Base-by-base conservation (phyloP, 2,888 invertebrate species). In the Petrolisthes manimaculis region DNA sequence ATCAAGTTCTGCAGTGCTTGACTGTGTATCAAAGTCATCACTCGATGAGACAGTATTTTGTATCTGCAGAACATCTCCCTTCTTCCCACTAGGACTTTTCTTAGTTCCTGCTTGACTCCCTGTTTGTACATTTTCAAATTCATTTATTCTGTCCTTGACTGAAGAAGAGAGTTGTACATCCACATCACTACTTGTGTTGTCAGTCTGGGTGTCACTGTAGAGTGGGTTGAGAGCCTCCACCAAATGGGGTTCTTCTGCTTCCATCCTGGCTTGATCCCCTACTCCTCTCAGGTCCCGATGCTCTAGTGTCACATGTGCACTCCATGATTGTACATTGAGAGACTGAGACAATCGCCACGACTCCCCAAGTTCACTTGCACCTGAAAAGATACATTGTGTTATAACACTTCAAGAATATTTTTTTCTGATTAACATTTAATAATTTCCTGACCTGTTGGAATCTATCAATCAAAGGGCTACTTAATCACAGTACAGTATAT, bases 121-220 rank as follows among this genome's bases (percentile, higher is more conserved):
- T 21, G 81, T 85, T 85, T 89, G 89, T 69, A 89, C 89, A 84
- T 78, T 91, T 93, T 97, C 96, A 91, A 96, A 94, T 92, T 96
- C 96, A 92, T 94, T 95, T 74, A 96, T 95, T 92, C 96, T 95
- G 92, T 95, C 95, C 92, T 95, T 95, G 86, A 96, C 96, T 53
- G 95, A 95, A 53, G 94, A 94, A 53, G 90, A 83, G n/a, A 91
- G 67, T 55, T 86, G 89, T 9, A 89, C 86, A 14, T 81, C 84
- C 9, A 86, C 87, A 51, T 84, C 88, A 61, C 81, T 85, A 5
- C 75, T 56, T 8, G 85, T 85, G 74, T 75, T 69, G 9, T 78
- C 83, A 55, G 81, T 6, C 12, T 74, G 56, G 74, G 9, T 67
- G 56, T 82, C 85, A 5, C 83, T 71, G 71, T 87, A 91, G 6